Evolutionary conservation across 2,888 invertebrate species (phyloP), one percentile per base, ranked within the genome.

Genomic region (Aphodius sticticus): DNA sequence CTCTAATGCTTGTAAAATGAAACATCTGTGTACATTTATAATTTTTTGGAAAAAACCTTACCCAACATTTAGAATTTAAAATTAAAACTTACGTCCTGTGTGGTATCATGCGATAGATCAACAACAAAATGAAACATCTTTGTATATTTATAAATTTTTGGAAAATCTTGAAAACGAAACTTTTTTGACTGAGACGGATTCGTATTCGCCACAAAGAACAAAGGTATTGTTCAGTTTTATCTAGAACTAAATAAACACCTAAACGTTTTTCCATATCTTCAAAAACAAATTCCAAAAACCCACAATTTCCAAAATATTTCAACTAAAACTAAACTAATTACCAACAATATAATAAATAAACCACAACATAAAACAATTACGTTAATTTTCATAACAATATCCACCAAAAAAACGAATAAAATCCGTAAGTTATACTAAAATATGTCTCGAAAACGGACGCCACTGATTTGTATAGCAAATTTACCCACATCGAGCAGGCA

Each of bases 401-500:
- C 53, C 7, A 53, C 53, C 53, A 9, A 53, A 12, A 12, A 53
- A 53, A 53, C 53, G 53, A 53, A 7, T 53, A 53, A 53, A 53
- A 2, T 53, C 53, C 9, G 53, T 5, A 12, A 12, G 53, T 53
- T 53, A 26, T 26, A 26, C 26, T 53, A 53, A 53, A 53, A 53
- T 1, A 5, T 53, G 53, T 3, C 26, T 26, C 26, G 26, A 26
- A 26, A 26, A 53, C 53, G 53, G 12, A 53, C 53, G 53, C 71
- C 69, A 16, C 37, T 70, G 69, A 70, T 15, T 79, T 78, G 78
- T 79, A 80, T 75, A 81, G 81, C 79, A 75, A 82, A 81, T 81
- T 81, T 81, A 81, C 79, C 82, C 80, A 81, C 82, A 80, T 82
- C 80, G 81, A 77, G 53, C 53, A 53, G 53, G 53, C 53, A 9